Conservation (phyloP, 2,797 vertebrate species). For the Mormyrus proboscirostris region DNA sequence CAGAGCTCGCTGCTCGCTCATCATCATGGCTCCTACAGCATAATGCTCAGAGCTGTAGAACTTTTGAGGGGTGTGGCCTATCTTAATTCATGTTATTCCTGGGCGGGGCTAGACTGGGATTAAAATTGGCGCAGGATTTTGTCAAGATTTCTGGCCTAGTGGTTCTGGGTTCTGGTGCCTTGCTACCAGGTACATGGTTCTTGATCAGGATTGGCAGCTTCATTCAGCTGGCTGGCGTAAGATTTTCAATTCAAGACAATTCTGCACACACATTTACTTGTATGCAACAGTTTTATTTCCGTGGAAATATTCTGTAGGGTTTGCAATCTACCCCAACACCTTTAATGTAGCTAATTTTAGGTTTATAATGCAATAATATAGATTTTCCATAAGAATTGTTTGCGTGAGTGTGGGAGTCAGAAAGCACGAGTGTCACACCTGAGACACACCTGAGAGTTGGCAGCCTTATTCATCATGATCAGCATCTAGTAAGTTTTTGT, state of each 20-base stretch:
- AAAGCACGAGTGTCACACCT: neutral
- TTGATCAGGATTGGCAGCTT: neutral
- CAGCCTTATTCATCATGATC: neutral
- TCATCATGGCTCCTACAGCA: neutral
- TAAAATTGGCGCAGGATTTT: neutral
- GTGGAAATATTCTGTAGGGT: neutral
- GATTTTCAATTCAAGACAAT: neutral
- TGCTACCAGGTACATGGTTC: neutral
- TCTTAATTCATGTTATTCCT: neutral
- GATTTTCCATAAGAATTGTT: neutral
- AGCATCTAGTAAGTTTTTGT: neutral
- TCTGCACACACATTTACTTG: neutral
- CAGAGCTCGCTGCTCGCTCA: neutral
- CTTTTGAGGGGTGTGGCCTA: neutral
- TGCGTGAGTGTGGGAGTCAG: neutral
- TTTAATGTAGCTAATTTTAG: neutral
- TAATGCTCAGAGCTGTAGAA: neutral
- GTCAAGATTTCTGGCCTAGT: neutral
- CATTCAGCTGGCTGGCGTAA: neutral
- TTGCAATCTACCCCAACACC: neutral
- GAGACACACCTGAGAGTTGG: neutral
- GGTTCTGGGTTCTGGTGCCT: neutral
- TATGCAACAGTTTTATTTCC: neutral
- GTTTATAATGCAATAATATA: neutral
- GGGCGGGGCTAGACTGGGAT: neutral